phyloP scores from a whole-genome alignment of 2,888 invertebrate genomes.

The Chloroclysta siterata region DNA sequence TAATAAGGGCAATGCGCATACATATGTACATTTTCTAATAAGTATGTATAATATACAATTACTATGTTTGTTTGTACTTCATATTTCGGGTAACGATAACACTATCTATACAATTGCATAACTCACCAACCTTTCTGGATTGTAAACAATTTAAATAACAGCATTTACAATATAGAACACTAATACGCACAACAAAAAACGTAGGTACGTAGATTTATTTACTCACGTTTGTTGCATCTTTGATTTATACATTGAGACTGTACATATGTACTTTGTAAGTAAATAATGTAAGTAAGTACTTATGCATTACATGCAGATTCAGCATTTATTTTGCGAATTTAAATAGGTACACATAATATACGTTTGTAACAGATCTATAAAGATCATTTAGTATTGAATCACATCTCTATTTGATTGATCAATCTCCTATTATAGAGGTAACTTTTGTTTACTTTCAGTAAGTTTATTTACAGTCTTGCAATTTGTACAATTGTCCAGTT shows the following conservation, averaged over 20 bases:
- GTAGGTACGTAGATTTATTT: slow-evolving; percentile 5
- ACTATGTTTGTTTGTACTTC: slow-evolving; percentile 53
- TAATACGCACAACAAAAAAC: slow-evolving; percentile 17
- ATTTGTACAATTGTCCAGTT: slow-evolving; percentile 76
- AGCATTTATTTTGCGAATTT: background rate
- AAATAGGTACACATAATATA: background rate
- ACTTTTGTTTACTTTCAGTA: slow-evolving; percentile 28
- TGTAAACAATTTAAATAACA: slow-evolving; percentile 35
- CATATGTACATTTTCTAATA: slow-evolving; percentile 46
- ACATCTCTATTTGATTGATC: slow-evolving; percentile 14
- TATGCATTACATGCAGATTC: slow-evolving; percentile 20
- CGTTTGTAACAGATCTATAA: background rate
- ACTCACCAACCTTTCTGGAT: slow-evolving; percentile 34
- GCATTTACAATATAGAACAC: slow-evolving; percentile 24
- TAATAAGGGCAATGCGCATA: slow-evolving; percentile 38
- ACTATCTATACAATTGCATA: slow-evolving; percentile 39
- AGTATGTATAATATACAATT: slow-evolving; percentile 40
- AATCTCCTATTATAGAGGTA: slow-evolving; percentile 28
- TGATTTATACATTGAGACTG: slow-evolving; percentile 7
- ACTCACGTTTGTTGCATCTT: slow-evolving; percentile 1
- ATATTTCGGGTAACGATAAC: slow-evolving; percentile 45
- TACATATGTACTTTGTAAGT: slow-evolving; percentile 1
- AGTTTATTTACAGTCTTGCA: slow-evolving; percentile 71
- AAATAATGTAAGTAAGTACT: background rate
- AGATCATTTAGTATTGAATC: background rate